phyloP scores from a whole-genome alignment of 2,888 invertebrate species.

The Drosophila pseudotakahashii region DNA sequence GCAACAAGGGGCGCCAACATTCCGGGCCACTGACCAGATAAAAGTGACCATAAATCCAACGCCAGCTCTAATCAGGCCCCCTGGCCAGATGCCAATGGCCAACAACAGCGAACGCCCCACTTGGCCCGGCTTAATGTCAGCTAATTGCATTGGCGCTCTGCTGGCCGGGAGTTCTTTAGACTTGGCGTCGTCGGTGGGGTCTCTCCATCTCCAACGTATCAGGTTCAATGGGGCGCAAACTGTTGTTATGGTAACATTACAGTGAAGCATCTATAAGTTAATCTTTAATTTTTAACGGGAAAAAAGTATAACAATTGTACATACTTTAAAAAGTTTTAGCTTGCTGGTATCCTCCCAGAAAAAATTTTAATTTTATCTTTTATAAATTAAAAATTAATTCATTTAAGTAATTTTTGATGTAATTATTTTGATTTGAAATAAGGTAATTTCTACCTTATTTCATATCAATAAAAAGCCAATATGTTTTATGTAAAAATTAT shows the following conservation, averaged over 20 bases:
- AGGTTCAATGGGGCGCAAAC: conserved; percentile 35
- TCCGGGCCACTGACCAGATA: conserved; percentile 32
- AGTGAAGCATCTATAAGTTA: background rate
- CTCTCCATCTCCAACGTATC: conserved; percentile 1
- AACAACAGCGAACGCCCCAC: conserved; percentile 35
- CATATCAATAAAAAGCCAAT: too few species aligned
- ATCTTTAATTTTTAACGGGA: too few species aligned
- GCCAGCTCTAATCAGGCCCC: conserved; percentile 51
- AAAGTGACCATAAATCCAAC: conserved; percentile 57
- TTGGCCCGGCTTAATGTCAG: conserved; percentile 52
- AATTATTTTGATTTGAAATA: too few species aligned
- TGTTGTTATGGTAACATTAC: conserved; percentile 34
- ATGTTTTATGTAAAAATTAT: too few species aligned
- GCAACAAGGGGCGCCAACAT: conserved; percentile 22
- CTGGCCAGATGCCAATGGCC: conserved; percentile 36
- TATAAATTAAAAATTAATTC: too few species aligned
- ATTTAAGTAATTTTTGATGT: too few species aligned
- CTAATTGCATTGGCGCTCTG: conserved; percentile 66
- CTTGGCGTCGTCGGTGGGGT: conserved; percentile 49
- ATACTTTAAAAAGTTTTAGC: too few species aligned
- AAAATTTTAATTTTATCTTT: too few species aligned
- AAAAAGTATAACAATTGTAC: too few species aligned
- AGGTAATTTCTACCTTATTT: too few species aligned
- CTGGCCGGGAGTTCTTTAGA: conserved; percentile 23
- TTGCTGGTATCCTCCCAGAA: too few species aligned